phyloP scores from a whole-genome alignment of 2,113 vertebrate species.

The Leptobrachium leishanense region DNA sequence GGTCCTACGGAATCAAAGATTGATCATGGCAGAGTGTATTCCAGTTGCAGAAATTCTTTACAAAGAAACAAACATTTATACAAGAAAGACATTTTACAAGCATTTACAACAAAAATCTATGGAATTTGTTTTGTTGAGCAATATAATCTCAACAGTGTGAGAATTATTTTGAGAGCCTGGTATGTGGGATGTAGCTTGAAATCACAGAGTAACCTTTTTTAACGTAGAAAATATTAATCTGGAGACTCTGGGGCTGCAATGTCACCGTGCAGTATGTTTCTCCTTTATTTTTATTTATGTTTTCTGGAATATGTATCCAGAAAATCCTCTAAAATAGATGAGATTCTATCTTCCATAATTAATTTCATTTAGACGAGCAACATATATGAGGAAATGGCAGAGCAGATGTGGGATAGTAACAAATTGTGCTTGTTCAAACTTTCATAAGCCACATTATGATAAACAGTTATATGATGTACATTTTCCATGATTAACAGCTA shows the following conservation, averaged over 20 bases:
- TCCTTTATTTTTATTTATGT: background rate
- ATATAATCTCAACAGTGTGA: too few relatives aligned
- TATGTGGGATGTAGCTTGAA: too few relatives aligned
- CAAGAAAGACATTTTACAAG: too few relatives aligned
- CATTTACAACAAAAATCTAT: too few relatives aligned
- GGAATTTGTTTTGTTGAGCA: too few relatives aligned
- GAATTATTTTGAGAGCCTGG: too few relatives aligned
- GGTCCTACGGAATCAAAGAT: too few relatives aligned
- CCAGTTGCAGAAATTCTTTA: too few relatives aligned
- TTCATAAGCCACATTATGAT: slow-evolving; percentile 48
- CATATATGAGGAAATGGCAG: slow-evolving; percentile 27
- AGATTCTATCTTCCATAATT: slow-evolving; percentile 18
- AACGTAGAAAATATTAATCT: too few relatives aligned
- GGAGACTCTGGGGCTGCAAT: background rate
- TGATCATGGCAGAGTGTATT: too few relatives aligned
- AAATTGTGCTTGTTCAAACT: slow-evolving; percentile 49
- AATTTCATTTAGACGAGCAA: slow-evolving; percentile 22
- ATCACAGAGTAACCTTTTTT: too few relatives aligned
- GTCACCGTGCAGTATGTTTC: background rate
- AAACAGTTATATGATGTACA: slow-evolving; percentile 41
- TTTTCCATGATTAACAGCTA: slow-evolving; percentile 46
- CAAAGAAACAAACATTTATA: too few relatives aligned
- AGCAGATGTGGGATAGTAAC: slow-evolving; percentile 45
- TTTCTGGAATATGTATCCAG: background rate
- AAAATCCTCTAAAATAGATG: slow-evolving; percentile 10